Evolutionary conservation across 2,113 vertebrate genomes (phyloP), one percentile per base, ranked within the genome.

Genomic region (Chinchilla lanigera): DNA sequence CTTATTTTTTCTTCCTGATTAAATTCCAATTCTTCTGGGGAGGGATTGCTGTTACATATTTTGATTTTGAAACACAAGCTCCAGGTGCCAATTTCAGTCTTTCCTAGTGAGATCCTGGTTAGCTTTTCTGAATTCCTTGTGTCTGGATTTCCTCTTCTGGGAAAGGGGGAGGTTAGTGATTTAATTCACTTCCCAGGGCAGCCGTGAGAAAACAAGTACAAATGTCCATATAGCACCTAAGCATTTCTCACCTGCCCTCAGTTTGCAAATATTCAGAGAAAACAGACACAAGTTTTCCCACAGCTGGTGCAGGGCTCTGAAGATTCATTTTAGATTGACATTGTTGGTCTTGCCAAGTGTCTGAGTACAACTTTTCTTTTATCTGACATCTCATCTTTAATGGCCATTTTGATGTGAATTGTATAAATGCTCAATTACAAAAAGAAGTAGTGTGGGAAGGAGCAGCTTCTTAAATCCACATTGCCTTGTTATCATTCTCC

Each of bases 191-290:
- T 83, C 63, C 85, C 38, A 73, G 61, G 52, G 67, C 60, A 86
- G 33, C 67, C 81, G 41, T 65, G 78, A 44, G 81, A 78, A 96
- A 85, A 61, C 77, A 91, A 93, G 84, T 38, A 75, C n/a, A 82
- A 41, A 92, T 19, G 41, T 94, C 41, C 41, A 80, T 14, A 30
- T 9, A 93, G 50, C 33, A 83, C 67, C 44, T 89, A 47, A 41
- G 82, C 38, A 60, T 85, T 65, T 94, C 73, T 91, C 65, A 7
- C 17, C 14, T 63, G 71, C 65, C 60, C 67, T 96, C 41, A 47
- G 33, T 96, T 92, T 96, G 87, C 84, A 94, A 97, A 86, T 95
- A 67, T 65, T 94, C 82, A 78, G 96, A 95, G 82, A 71, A 95
- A 94, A 78, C 24, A 94, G 52, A 77, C 71, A 41, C 1, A 35